Percentiles rank a stretch among this genome's conserved stretches.
Evolutionary conservation across 2,797 vertebrate genomes (phyloP).

Genomic region (Peromyscus aztecus): DNA sequence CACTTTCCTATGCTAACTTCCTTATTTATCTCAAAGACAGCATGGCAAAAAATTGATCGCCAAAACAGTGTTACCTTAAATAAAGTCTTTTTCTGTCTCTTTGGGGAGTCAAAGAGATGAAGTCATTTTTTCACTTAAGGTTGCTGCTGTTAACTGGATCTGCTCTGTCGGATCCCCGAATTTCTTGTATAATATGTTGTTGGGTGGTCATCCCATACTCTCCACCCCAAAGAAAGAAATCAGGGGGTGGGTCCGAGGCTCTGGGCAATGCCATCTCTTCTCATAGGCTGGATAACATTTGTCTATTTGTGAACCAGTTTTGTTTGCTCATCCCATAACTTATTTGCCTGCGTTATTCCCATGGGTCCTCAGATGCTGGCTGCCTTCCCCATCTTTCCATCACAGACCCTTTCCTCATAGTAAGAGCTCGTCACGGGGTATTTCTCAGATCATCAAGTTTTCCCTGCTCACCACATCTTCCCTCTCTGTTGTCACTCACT

Average conservation of each 20-base stretch:
- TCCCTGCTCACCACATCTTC: neutral
- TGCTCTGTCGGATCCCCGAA: neutral
- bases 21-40: constrained; percentile 56
- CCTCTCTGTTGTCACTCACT: neutral
- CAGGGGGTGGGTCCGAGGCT: neutral
- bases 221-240: neutral
- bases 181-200: neutral
- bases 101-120: neutral
- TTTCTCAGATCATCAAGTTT: constrained; percentile 16
- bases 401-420: neutral
- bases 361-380: neutral
- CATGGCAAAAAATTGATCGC: constrained; percentile 51
- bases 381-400: neutral
- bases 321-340: neutral
- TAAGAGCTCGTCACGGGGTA: neutral
- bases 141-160: neutral
- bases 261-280: neutral
- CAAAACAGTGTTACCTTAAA: constrained; percentile 17
- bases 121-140: constrained; percentile 28
- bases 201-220: neutral
- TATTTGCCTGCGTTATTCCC: constrained; percentile 7
- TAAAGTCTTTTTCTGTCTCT: constrained; percentile 33
- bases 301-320: neutral
- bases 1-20: constrained; percentile 14
- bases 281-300: neutral